Evolutionary conservation across 2,113 vertebrate species (phyloP).

Genomic region (Laticauda colubrina): DNA sequence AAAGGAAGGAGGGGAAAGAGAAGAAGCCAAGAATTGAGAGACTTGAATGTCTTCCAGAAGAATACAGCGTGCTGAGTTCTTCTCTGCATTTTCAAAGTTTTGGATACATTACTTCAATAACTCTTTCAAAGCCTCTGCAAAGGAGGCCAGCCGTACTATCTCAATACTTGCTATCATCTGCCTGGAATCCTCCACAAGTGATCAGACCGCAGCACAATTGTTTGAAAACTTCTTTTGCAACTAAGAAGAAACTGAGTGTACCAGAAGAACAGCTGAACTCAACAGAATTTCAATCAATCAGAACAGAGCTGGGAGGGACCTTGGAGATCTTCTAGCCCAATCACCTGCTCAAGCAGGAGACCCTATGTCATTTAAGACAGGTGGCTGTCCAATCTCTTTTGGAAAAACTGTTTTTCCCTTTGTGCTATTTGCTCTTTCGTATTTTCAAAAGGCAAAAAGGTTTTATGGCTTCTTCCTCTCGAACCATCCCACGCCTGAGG

Average conservation of each 20-base stretch:
- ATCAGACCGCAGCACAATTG: not conserved
- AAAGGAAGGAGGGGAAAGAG: not conserved
- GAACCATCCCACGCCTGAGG: not conserved
- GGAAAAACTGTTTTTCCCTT: not conserved
- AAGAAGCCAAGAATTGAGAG: not conserved
- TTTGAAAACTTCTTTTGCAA: not conserved
- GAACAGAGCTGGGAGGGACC: too few relatives aligned
- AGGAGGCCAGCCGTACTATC: not conserved
- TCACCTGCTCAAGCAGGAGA: too few relatives aligned
- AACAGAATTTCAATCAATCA: not conserved
- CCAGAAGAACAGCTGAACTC: not conserved
- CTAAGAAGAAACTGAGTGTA: not conserved
- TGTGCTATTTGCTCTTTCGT: not conserved
- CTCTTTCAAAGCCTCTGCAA: not conserved
- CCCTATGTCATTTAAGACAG: too few relatives aligned
- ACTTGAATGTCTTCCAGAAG: not conserved
- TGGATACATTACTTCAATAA: not conserved
- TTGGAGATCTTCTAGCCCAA: too few relatives aligned
- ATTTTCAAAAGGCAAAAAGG: not conserved
- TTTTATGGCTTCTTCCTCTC: not conserved
- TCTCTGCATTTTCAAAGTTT: not conserved
- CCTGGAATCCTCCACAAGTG: not conserved
- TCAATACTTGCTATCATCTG: not conserved
- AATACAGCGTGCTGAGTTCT: not conserved
- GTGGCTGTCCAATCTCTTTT: not conserved